Base-by-base conservation (phyloP, 2,888 invertebrate genomes). In the Panopea generosa region DNA sequence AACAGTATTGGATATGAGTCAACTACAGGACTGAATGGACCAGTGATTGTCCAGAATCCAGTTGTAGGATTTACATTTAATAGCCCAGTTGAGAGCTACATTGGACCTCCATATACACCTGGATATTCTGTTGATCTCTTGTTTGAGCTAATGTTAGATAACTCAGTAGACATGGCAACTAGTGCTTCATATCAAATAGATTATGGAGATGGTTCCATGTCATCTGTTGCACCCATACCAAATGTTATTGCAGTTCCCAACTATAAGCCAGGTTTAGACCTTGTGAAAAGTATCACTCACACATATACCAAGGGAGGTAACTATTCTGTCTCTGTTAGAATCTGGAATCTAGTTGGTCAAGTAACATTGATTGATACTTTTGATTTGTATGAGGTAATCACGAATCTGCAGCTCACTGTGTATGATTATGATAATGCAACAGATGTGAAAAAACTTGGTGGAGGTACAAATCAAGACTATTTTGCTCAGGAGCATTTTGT, bases 111-210 rank as follows among this genome's bases (percentile, higher is more conserved):
- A 9, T 67, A 20, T 18, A 53, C 65, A 11, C 9, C 57, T 27
- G 49, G 50, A 26, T 72, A 72, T 29, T 7, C 24, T 3, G 24
- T 57, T 1, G 62, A 43, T 2, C 50, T 68, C 2, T 43, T 22
- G 6, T 79, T 79, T 61, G 53, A 75, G 33, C 26, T 79, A 1
- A 20, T 45, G 16, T 66, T 75, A 65, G 61, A 67, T 16, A 61
- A 50, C 16, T 47, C 29, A 9, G 16, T 49, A 7, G 29, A 24
- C 3, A 20, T 65, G 45, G 66, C 82, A 16, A 78, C 82, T 2
- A 78, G 78, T 61, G 82, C 82, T n/a, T 78, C 82, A 20, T 82
- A 82, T 50, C 53, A 57, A 9, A 70, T 82, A 56, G 75, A 82
- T 38, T 82, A 52, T 60, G 75, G 77, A 33, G 82, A 82, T 63